A percentile compares a stretch with the other conserved stretches of the same genome.
Conservation (phyloP, 1,140 invertebrate species). For the Drosophila neocordata region DNA sequence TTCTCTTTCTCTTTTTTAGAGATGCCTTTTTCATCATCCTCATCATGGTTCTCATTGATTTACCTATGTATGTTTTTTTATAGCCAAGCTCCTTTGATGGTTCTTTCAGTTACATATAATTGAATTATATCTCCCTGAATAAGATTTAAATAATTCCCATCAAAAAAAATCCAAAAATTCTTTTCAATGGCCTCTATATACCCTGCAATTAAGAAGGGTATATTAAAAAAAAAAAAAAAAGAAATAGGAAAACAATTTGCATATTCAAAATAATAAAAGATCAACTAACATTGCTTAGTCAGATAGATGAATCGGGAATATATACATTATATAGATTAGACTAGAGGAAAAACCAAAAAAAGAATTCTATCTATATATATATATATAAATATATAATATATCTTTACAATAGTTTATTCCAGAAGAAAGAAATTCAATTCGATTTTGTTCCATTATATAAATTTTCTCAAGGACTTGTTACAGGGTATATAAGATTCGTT, state of each 20-base stretch:
- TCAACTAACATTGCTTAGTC: no score
- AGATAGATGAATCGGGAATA: no score
- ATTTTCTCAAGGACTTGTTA: not conserved
- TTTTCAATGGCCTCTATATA: not conserved
- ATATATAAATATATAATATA: no score
- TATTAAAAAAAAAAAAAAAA: not conserved
- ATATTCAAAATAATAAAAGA: no score
- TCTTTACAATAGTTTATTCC: no score
- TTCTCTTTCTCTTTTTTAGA: not conserved
- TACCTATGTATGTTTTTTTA: constrained; percentile 11
- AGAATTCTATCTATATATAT: no score
- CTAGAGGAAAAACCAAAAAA: no score
- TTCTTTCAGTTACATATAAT: constrained; percentile 9
- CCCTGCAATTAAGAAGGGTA: not conserved
- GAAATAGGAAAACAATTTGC: no score
- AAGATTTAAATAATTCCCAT: constrained; percentile 8
- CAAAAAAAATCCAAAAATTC: not conserved
- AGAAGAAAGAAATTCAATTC: no score
- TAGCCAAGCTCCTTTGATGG: constrained; percentile 4
- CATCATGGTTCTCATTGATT: not conserved
- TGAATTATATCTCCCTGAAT: constrained; percentile 6
- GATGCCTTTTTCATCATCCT: not conserved
- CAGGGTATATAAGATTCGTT: not conserved
- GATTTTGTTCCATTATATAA: no score
- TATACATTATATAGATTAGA: no score